Evolutionary conservation across 2,797 vertebrate genomes (phyloP).

Genomic region (Sciaenops ocellatus): DNA sequence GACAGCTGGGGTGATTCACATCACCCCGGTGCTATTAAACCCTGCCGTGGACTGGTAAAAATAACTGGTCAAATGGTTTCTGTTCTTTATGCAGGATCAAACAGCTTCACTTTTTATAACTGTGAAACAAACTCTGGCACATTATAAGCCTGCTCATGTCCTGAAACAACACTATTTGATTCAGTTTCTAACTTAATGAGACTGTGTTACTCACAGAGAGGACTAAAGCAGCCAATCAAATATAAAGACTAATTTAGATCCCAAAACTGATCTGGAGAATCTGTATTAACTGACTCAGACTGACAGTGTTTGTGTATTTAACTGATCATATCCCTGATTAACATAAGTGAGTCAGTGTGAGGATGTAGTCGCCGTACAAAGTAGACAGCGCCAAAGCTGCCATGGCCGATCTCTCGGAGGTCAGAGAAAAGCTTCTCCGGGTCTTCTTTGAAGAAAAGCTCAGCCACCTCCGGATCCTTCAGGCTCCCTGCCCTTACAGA

Average conservation of each 20-base stretch:
- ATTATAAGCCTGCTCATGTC: background rate
- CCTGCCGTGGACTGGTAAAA: conserved; percentile 3
- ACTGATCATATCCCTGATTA: background rate
- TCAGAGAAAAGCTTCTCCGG: conserved; percentile 98
- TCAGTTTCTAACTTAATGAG: conserved; percentile 4
- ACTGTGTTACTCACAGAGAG: conserved; percentile 3
- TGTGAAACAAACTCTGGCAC: background rate
- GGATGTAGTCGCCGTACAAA: conserved; percentile 88
- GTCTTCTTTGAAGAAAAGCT: conserved; percentile 99
- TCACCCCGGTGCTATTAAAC: conserved; percentile 11
- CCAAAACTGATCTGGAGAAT: background rate
- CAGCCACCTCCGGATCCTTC: conserved; percentile 97
- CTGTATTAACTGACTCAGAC: background rate
- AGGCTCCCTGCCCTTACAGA: conserved; percentile 97
- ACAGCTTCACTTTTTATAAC: background rate
- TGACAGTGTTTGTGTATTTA: background rate
- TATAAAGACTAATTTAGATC: background rate
- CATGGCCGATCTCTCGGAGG: conserved; percentile 99
- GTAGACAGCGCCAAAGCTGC: conserved; percentile 99
- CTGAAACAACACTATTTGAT: background rate
- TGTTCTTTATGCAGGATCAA: background rate
- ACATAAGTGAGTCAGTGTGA: conserved; percentile 13
- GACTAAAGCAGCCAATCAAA: conserved; percentile 4
- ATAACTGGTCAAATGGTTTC: background rate
- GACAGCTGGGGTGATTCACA: conserved; percentile 8